Percentiles rank a stretch among this genome's conserved stretches.
Evolutionary conservation across 2,888 invertebrate species (phyloP).

Genomic region (Melolontha melolontha): DNA sequence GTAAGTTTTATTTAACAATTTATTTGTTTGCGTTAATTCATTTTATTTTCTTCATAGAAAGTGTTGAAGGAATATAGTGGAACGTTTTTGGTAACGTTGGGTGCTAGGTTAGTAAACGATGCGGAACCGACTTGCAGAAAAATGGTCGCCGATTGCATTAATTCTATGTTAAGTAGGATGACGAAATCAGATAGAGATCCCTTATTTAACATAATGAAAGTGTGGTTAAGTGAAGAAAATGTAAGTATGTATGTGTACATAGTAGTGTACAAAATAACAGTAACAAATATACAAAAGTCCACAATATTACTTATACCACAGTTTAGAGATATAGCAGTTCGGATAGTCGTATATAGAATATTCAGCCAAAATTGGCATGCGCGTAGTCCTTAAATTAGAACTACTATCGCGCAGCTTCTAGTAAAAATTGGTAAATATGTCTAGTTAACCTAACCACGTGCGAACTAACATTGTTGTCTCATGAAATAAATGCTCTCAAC

Average conservation of each 20-base stretch:
- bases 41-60: conserved; percentile 67
- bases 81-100: conserved; percentile 80
- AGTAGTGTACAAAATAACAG: neutral
- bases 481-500: too few species aligned
- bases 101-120: conserved; percentile 86
- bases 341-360: too few species aligned
- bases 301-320: too few species aligned
- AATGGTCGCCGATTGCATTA: conserved; percentile 78
- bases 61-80: conserved; percentile 73
- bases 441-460: too few species aligned
- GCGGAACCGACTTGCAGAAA: conserved; percentile 81
- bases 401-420: too few species aligned
- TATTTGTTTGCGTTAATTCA: neutral
- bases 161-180: conserved; percentile 74
- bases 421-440: too few species aligned
- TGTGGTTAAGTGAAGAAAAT: conserved; percentile 78
- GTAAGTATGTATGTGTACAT: conserved; percentile 59
- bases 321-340: too few species aligned
- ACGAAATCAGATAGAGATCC: conserved; percentile 71
- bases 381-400: too few species aligned
- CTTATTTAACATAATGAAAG: conserved; percentile 77
- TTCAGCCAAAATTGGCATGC: too few species aligned
- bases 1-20: conserved; percentile 66
- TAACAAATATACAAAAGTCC: too few species aligned
- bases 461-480: too few species aligned